These are phyloP conservation scores for Polypedilum vanderplanki DNA, from an alignment of 1,140 invertebrate species.

Conservation along the genomic window DNA sequence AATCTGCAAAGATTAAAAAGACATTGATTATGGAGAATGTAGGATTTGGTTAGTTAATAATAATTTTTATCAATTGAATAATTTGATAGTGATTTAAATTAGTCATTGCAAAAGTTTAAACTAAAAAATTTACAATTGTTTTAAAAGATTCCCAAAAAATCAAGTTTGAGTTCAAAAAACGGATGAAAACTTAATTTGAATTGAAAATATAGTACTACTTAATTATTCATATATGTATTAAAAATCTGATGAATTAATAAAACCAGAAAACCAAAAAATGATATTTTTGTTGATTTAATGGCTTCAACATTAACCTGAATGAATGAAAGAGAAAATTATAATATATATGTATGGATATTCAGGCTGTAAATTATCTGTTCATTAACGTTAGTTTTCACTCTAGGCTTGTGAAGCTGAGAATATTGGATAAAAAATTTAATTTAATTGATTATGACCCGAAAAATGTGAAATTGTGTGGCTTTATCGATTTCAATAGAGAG, in stretches of 20 bases:
- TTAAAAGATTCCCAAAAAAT: too few species aligned
- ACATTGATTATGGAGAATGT: too few species aligned
- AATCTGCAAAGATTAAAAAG: constrained; percentile 37
- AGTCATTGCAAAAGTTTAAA: too few species aligned
- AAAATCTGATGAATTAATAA: constrained; percentile 12
- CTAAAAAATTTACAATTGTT: too few species aligned
- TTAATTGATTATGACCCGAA: constrained; percentile 25
- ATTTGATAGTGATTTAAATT: background rate
- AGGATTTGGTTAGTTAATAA: background rate
- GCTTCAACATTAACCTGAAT: background rate
- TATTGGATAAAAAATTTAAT: background rate
- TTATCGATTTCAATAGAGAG: background rate
- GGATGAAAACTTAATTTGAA: too few species aligned
- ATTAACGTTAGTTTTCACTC: background rate
- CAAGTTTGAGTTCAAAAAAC: background rate
- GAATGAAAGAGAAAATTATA: background rate
- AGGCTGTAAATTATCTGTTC: constrained; percentile 16
- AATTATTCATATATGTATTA: too few species aligned
- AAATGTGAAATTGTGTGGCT: constrained; percentile 2
- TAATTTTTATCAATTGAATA: background rate
- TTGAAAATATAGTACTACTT: too few species aligned
- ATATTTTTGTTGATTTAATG: constrained; percentile 23
- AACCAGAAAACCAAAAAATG: background rate
- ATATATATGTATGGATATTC: too few species aligned
- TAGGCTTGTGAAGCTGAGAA: background rate